These are phyloP conservation scores for Heliangelus exortis DNA, from an alignment of 2,797 vertebrate species.

Conservation along the genomic window DNA sequence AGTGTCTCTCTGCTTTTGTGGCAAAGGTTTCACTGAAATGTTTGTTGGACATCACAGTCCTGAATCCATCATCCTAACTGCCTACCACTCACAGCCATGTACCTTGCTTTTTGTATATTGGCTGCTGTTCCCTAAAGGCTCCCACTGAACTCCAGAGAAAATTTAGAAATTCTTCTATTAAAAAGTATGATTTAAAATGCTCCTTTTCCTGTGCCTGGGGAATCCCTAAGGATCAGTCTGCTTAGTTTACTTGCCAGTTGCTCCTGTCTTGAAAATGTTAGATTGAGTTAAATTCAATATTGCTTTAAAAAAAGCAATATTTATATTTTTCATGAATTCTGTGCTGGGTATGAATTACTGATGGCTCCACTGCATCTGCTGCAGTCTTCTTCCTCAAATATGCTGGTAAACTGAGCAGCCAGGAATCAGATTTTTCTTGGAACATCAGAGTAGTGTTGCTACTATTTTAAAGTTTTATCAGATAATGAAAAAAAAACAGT, in stretches of 20 bases:
- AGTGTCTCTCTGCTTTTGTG: background rate
- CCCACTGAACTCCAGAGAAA: background rate
- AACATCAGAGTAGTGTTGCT: background rate
- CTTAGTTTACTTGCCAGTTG: background rate
- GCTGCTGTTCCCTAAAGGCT: background rate
- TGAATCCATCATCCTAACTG: accelerated
- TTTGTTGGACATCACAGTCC: background rate
- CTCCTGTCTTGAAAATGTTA: background rate
- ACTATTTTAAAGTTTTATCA: constrained; percentile 12
- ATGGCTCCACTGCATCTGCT: constrained; percentile 33
- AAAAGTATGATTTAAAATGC: background rate
- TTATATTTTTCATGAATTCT: background rate
- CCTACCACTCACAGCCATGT: background rate
- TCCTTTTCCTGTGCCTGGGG: background rate
- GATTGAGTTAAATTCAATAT: background rate
- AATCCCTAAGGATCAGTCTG: background rate
- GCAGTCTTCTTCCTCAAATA: constrained; percentile 14
- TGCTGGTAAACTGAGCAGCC: background rate
- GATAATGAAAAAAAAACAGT: constrained; percentile 39
- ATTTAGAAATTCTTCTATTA: background rate
- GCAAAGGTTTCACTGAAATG: background rate
- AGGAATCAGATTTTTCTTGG: constrained; percentile 11
- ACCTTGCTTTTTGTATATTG: background rate
- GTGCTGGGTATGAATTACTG: background rate
- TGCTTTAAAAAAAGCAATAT: constrained; percentile 2